A percentile compares a stretch with the other conserved stretches of the same genome.
Conservation (phyloP, 2,888 invertebrate genomes). For the Caenorhabditis angaria region DNA sequence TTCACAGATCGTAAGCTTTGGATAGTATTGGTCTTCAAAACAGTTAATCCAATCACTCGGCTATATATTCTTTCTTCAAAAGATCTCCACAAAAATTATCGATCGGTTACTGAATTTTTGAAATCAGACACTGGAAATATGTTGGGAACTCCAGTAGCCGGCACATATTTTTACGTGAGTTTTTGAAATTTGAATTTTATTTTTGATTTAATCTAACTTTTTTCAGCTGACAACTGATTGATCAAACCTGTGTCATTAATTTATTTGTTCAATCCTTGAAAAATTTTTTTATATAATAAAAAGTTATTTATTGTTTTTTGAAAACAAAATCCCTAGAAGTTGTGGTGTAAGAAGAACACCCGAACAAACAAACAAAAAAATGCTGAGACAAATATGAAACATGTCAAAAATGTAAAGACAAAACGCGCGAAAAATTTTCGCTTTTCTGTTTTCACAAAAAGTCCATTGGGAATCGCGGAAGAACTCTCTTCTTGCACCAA, state of each 20-base stretch:
- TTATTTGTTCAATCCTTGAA: no score
- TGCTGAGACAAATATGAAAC: background rate
- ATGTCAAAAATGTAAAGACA: background rate
- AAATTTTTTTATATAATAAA: no score
- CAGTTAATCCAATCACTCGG: slow-evolving; percentile 56
- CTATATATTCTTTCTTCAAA: slow-evolving; percentile 57
- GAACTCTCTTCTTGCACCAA: background rate
- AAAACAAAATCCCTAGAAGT: no score
- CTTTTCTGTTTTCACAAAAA: background rate
- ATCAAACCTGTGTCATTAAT: slow-evolving; percentile 5
- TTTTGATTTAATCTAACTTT: background rate
- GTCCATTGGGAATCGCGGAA: background rate
- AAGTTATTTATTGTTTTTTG: no score
- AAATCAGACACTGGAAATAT: slow-evolving; percentile 56
- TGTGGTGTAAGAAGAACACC: background rate
- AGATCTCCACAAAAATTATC: slow-evolving; percentile 57
- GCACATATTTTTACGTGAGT: slow-evolving; percentile 57
- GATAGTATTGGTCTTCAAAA: slow-evolving; percentile 61
- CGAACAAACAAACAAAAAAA: slow-evolving; percentile 1
- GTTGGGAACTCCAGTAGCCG: slow-evolving; percentile 62
- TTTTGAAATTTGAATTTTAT: background rate
- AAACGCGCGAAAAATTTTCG: background rate
- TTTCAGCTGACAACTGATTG: slow-evolving; percentile 59
- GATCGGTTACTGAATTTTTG: slow-evolving; percentile 54
- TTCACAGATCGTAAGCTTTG: slow-evolving; percentile 56